Conservation (phyloP, 2,888 invertebrate genomes). For the Hypsopygia costalis region DNA sequence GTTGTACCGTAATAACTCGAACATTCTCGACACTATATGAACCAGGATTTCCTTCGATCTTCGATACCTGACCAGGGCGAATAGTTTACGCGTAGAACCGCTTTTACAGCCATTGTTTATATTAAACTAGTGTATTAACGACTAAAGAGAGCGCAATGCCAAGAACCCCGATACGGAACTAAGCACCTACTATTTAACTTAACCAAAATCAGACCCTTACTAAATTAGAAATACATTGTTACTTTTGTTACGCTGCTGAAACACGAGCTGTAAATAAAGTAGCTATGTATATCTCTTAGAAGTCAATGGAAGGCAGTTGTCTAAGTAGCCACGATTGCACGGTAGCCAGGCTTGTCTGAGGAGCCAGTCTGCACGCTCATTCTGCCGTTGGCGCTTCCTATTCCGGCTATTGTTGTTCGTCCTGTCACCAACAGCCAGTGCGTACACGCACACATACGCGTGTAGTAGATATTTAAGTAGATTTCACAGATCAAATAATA, state of each 20-base stretch:
- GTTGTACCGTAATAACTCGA: neutral
- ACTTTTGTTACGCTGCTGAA: too few species aligned
- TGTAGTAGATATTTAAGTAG: slow-evolving; percentile 14
- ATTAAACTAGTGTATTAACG: slow-evolving; percentile 47
- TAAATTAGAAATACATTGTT: too few species aligned
- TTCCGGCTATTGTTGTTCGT: slow-evolving; percentile 77
- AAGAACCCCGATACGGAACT: slow-evolving; percentile 68
- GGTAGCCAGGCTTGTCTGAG: slow-evolving; percentile 30
- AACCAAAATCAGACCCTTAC: too few species aligned
- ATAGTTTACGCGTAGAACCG: slow-evolving; percentile 51
- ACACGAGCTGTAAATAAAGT: neutral
- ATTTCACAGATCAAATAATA: slow-evolving; percentile 14
- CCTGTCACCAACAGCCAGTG: slow-evolving; percentile 48
- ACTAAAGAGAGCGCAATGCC: slow-evolving; percentile 44
- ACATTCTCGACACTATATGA: slow-evolving; percentile 17
- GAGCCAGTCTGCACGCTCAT: slow-evolving; percentile 58
- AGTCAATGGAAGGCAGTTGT: neutral
- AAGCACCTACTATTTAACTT: slow-evolving; percentile 8
- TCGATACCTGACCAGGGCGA: slow-evolving; percentile 38
- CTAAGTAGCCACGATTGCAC: neutral
- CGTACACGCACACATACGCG: slow-evolving; percentile 39
- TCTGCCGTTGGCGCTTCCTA: slow-evolving; percentile 70
- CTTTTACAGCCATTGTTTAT: slow-evolving; percentile 39
- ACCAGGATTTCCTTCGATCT: slow-evolving; percentile 65
- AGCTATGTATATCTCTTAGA: neutral